Evolutionary conservation across 2,888 invertebrate species (phyloP), one percentile per base, ranked within the genome.

Genomic region (Thereva unica): DNA sequence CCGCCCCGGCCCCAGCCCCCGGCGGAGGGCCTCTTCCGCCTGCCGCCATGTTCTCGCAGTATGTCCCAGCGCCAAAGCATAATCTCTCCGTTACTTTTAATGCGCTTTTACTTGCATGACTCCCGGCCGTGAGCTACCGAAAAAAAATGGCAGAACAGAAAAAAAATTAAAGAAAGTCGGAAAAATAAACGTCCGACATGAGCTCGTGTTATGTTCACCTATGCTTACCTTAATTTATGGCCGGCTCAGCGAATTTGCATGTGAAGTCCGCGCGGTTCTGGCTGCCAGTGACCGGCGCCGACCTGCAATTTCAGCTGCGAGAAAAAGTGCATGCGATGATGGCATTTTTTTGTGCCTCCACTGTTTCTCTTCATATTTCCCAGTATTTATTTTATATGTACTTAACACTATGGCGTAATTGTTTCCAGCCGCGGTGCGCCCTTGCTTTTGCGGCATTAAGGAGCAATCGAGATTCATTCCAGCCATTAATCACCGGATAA

Each of bases 161-260:
- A 10, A 35, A 40, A 50, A 61, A 2, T 9, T 49, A 57, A 45
- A 35, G 38, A 23, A 23, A 23, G 23, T 23, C 23, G 23, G 34
- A 61, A 61, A 61, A 61, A 61, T 61, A 61, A 61, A 61, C 61
- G 9, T 23, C 23, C 41, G 40, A 61, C 54, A 64, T 53, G 53
- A 64, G 47, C 64, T 55, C 64, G 54, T 64, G 64, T 64, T 64
- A 64, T 64, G 64, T 64, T 64, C 64, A 64, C 64, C 54, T 64
- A 64, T 64, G 54, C 54, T 54, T 44, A 55, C 64, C 64, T 64
- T 64, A 64, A 64, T 64, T 64, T 64, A 64, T 64, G 64, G 64
- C 53, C 54, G 54, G 55, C 44, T 55, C 54, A 64, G 52, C 54
- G 54, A 64, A 64, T 64, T 64, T 64, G 64, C 64, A 64, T 64